Evolutionary conservation across 2,888 invertebrate species (phyloP).

Genomic region (Labia minor): DNA sequence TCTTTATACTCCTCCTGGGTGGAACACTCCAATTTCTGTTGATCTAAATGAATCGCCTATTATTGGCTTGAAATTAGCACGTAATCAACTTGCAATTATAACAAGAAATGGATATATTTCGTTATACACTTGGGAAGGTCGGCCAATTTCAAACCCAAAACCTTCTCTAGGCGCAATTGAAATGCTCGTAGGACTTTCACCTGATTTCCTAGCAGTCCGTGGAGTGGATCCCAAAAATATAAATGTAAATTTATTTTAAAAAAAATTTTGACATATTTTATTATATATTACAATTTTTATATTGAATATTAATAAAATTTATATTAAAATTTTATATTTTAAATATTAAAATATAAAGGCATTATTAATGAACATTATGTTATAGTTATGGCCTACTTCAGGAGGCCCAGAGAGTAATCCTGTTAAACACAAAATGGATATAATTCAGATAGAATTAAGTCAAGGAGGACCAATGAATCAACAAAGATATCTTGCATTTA

Average conservation of each 20-base stretch:
- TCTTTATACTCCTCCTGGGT: conserved; percentile 81
- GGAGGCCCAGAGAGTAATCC: conserved; percentile 68
- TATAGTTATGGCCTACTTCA: conserved; percentile 72
- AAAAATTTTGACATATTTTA: neutral
- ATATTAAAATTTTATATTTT: neutral
- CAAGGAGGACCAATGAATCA: conserved; percentile 61
- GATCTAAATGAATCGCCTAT: conserved; percentile 40
- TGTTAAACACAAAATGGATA: conserved; percentile 61
- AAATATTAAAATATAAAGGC: neutral
- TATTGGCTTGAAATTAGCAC: neutral
- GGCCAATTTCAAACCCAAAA: neutral
- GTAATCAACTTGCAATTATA: neutral
- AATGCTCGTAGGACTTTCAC: conserved; percentile 67
- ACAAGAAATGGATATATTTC: neutral
- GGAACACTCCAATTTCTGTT: conserved; percentile 93
- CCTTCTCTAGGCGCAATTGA: neutral
- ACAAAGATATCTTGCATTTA: conserved; percentile 74
- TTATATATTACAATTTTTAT: neutral
- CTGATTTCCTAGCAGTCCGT: conserved; percentile 75
- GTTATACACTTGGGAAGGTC: neutral
- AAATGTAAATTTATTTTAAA: neutral
- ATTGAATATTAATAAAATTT: neutral
- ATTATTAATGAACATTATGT: too few species aligned
- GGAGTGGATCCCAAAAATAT: conserved; percentile 33
- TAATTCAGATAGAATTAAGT: conserved; percentile 74